These are phyloP conservation scores for Microcebus jonahi DNA, from an alignment of 2,113 vertebrate species.

Conservation along the genomic window DNA sequence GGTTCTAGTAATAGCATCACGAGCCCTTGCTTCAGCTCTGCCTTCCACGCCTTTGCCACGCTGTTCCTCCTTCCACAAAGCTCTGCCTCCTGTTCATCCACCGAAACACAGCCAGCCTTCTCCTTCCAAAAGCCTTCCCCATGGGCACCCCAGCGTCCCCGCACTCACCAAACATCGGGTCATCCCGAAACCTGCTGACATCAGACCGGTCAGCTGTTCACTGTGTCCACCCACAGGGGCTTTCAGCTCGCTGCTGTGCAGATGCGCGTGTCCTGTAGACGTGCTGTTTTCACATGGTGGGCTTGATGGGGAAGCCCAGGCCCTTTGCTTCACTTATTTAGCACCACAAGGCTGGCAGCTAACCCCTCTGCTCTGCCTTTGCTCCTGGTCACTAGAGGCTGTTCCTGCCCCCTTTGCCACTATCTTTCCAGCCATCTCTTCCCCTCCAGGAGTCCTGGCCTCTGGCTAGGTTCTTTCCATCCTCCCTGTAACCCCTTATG, in stretches of 20 bases:
- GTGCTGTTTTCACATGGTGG: background rate
- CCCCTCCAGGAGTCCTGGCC: too few relatives aligned
- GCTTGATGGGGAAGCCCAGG: background rate
- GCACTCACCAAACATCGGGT: background rate
- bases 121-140: background rate
- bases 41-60: background rate
- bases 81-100: background rate
- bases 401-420: background rate
- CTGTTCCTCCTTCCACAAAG: background rate
- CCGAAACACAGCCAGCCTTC: background rate
- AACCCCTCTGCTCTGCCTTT: background rate
- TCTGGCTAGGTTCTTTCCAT: background rate
- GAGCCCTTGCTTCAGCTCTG: background rate
- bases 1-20: rapidly evolving
- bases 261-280: background rate
- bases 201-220: background rate
- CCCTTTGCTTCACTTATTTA: background rate
- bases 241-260: background rate
- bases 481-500: too few relatives aligned
- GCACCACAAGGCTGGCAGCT: background rate
- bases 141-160: background rate
- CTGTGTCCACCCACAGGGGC: background rate
- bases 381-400: background rate
- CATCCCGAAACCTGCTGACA: background rate
- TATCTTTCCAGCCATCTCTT: background rate